Evolutionary conservation across 2,113 vertebrate species (phyloP).

Genomic region (Cromileptes altivelis): DNA sequence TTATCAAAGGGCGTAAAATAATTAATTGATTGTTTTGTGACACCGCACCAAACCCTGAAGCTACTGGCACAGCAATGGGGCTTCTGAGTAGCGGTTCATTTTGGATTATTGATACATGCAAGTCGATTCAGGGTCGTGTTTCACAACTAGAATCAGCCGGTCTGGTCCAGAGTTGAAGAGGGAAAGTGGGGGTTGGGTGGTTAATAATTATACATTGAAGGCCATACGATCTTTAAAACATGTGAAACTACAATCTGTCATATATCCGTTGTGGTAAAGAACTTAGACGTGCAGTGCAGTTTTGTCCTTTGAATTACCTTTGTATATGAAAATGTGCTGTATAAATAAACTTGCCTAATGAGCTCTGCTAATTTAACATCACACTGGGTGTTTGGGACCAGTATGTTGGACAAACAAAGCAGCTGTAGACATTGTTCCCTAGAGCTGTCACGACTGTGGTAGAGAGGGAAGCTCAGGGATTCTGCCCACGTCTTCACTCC

Average conservation of each 20-base stretch:
- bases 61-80: background rate
- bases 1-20: slow-evolving; percentile 42
- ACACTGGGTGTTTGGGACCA: background rate
- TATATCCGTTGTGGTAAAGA: background rate
- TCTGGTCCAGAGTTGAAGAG: background rate
- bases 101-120: slow-evolving; percentile 33
- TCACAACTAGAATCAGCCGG: background rate
- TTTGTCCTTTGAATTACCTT: background rate
- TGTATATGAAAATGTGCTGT: background rate
- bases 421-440: background rate
- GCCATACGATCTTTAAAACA: slow-evolving; percentile 5
- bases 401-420: slow-evolving; percentile 1
- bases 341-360: background rate
- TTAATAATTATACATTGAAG: slow-evolving; percentile 11
- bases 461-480: background rate
- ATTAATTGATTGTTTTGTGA: slow-evolving; percentile 57
- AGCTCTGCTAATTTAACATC: background rate
- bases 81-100: slow-evolving; percentile 12
- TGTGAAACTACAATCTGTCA: background rate
- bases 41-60: slow-evolving; percentile 21
- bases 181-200: background rate
- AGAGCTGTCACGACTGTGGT: background rate
- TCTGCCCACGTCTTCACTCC: too few species aligned
- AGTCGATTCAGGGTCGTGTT: slow-evolving; percentile 29
- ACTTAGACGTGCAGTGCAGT: background rate